phyloP scores from a whole-genome alignment of 2,113 vertebrate genomes.

The Formicarius rufipectus region DNA sequence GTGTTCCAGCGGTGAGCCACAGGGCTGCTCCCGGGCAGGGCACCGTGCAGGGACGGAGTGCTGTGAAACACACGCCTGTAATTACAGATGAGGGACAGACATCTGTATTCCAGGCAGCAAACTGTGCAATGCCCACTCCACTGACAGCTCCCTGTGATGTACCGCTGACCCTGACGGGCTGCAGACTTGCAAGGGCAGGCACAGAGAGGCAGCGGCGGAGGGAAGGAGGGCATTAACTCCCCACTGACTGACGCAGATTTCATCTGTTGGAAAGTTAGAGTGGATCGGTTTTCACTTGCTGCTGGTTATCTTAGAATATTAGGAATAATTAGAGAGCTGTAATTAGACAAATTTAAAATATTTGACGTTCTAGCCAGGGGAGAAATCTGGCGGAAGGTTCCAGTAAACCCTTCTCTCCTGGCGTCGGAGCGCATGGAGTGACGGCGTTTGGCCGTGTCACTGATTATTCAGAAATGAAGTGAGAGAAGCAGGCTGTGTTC shows the following conservation, averaged over 20 bases:
- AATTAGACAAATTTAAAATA: not conserved
- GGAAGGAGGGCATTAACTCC: not conserved
- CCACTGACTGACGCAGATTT: not conserved
- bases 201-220: not conserved
- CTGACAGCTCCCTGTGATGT: not conserved
- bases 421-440: fast-evolving
- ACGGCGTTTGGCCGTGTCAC: not conserved
- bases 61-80: fast-evolving
- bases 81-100: not conserved
- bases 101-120: not conserved
- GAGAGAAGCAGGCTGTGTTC: not conserved
- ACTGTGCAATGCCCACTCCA: not conserved
- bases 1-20: not conserved
- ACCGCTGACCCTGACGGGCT: fast-evolving
- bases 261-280: not conserved
- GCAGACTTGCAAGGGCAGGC: not conserved
- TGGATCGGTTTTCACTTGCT: not conserved
- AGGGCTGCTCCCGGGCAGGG: not conserved
- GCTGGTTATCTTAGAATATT: not conserved
- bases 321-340: not conserved
- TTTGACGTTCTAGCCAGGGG: not conserved
- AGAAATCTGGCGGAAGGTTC: not conserved
- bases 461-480: not conserved
- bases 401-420: not conserved
- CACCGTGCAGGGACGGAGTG: not conserved